Percentiles rank a stretch among this genome's conserved stretches.
These are phyloP conservation scores for Anthopleura sola DNA, from an alignment of 64 coral and sea anemone genomes.

Conservation along the genomic window DNA sequence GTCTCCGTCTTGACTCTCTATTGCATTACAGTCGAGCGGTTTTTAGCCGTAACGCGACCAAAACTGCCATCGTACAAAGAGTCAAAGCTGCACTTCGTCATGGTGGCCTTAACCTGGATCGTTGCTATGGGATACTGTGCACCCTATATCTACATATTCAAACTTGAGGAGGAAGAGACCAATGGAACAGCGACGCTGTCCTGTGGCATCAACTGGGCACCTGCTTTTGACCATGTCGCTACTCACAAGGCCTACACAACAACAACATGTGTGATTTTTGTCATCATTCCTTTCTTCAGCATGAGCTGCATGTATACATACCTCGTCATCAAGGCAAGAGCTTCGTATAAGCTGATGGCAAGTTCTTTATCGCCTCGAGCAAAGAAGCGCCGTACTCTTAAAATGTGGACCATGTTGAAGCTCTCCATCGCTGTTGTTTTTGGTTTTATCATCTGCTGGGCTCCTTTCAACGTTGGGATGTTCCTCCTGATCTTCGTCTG, in stretches of 20 bases:
- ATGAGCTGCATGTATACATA: not conserved
- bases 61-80: not conserved
- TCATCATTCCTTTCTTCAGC: not conserved
- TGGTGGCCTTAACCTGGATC: not conserved
- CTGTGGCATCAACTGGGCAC: not conserved
- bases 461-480: constrained; percentile 1
- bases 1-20: constrained; percentile 9
- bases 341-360: not conserved
- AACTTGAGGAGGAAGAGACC: not conserved
- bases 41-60: not conserved
- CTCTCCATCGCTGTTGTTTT: constrained; percentile 11
- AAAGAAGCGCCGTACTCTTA: not conserved
- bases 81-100: not conserved
- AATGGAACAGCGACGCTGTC: not conserved
- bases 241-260: constrained; percentile 1
- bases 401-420: not conserved
- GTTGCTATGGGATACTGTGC: constrained; percentile 6
- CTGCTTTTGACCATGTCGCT: not conserved
- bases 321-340: not conserved
- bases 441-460: constrained; percentile 20
- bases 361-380: not conserved
- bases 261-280: not conserved
- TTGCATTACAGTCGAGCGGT: constrained; percentile 10
- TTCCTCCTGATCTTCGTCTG: constrained; percentile 3
- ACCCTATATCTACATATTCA: not conserved